Conservation (phyloP, 2,797 vertebrate genomes). For the Fringilla coelebs region DNA sequence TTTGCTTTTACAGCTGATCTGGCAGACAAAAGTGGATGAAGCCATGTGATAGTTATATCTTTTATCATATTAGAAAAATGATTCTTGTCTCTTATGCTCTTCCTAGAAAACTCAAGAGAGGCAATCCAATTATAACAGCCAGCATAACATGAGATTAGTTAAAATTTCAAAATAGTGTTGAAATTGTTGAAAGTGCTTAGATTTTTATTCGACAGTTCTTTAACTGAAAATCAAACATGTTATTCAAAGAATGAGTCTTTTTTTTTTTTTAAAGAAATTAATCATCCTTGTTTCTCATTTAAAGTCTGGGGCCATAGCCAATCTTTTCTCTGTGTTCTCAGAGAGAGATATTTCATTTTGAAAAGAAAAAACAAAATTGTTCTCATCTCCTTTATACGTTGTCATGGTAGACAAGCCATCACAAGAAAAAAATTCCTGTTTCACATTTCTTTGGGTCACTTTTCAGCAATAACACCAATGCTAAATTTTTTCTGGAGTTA, state of each 20-base stretch:
- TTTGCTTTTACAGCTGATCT: neutral
- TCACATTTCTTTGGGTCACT: neutral
- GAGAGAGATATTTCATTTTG: constrained; percentile 12
- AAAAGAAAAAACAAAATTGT: constrained; percentile 15
- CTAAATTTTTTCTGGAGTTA: neutral
- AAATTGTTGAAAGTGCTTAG: neutral
- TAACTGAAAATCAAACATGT: neutral
- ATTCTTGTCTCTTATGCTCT: neutral
- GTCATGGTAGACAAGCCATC: neutral
- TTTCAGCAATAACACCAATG: neutral
- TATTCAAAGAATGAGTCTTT: neutral
- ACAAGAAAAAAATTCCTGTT: neutral
- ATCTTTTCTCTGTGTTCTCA: constrained; percentile 17
- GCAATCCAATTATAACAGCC: neutral
- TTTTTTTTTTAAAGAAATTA: neutral
- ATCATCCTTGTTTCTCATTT: constrained; percentile 39
- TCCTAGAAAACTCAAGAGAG: neutral
- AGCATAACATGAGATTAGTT: neutral
- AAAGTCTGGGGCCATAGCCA: constrained; percentile 1
- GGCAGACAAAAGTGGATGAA: neutral
- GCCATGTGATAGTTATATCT: neutral
- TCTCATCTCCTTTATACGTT: neutral
- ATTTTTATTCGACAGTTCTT: neutral
- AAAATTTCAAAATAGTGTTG: constrained; percentile 14
- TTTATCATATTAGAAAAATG: neutral